These are phyloP conservation scores for Drosophila pallidifrons DNA, from an alignment of 1,140 invertebrate genomes.

Conservation along the genomic window DNA sequence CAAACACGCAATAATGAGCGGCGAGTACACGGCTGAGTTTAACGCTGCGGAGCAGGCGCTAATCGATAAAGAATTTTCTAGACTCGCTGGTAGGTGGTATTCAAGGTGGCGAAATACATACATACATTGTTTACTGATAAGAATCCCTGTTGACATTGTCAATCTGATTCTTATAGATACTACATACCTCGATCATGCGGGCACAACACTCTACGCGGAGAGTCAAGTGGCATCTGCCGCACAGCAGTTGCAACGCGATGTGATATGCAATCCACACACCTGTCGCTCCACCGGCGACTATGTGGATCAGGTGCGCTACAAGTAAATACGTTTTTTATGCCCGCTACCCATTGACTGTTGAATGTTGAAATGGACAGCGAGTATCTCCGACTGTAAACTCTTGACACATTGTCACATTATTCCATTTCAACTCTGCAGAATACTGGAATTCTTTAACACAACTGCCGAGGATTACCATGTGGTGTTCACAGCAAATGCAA, in stretches of 20 bases:
- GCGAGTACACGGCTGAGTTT: conserved; percentile 66
- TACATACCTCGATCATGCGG: conserved; percentile 96
- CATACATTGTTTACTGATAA: conserved; percentile 55
- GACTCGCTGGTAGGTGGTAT: conserved; percentile 85
- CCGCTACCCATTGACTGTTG: too few species aligned
- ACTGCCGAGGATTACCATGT: conserved; percentile 92
- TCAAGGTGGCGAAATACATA: conserved; percentile 55
- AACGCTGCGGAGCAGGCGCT: conserved; percentile 82
- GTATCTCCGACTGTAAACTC: neutral
- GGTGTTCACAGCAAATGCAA: conserved; percentile 96
- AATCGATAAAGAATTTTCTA: conserved; percentile 85
- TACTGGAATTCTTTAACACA: conserved; percentile 94
- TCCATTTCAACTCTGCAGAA: conserved; percentile 85
- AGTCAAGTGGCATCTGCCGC: conserved; percentile 89
- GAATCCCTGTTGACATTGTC: conserved; percentile 10
- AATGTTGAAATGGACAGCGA: neutral
- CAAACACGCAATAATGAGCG: conserved; percentile 44
- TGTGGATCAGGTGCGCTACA: conserved; percentile 92
- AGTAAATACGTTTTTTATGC: conserved; percentile 85
- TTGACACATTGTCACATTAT: neutral
- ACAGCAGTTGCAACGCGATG: conserved; percentile 88
- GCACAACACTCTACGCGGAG: conserved; percentile 93
- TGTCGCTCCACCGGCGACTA: conserved; percentile 91
- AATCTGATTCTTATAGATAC: conserved; percentile 86
- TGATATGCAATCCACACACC: conserved; percentile 96